Evolutionary conservation across 2,888 invertebrate genomes (phyloP).

Genomic region (Cheilosia impressa): DNA sequence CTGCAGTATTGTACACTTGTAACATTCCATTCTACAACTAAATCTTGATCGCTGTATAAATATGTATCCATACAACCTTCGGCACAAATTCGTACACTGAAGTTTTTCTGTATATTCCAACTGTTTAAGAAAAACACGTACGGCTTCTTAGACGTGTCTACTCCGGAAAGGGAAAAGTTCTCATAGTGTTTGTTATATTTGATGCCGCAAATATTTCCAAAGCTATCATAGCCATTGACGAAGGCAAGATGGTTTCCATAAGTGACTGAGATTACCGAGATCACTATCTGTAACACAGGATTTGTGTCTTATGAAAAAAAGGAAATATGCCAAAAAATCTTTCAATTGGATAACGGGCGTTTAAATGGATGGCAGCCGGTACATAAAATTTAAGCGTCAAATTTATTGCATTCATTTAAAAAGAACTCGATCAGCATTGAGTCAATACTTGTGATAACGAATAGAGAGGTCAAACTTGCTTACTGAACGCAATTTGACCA

Average conservation of each 20-base stretch:
- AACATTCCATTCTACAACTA: background rate
- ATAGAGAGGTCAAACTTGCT: no score
- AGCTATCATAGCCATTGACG: conserved; percentile 17
- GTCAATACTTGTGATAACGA: no score
- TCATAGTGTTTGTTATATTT: background rate
- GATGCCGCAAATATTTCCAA: conserved; percentile 13
- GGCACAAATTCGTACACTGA: background rate
- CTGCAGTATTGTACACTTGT: background rate
- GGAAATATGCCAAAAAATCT: no score
- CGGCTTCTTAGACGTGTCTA: conserved; percentile 1
- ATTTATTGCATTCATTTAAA: no score
- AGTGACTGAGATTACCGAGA: background rate
- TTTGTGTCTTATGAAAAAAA: background rate
- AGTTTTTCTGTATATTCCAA: background rate
- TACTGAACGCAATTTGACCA: no score
- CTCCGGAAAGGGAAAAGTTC: conserved; percentile 2
- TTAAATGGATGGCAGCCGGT: no score
- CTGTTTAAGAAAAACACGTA: background rate
- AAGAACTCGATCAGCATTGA: no score
- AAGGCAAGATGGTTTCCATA: conserved; percentile 8
- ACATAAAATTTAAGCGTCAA: no score
- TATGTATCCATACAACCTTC: background rate
- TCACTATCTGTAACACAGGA: conserved; percentile 85
- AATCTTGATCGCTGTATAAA: background rate
- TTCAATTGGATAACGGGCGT: no score